A percentile compares a stretch with the other conserved stretches of the same genome.
Conservation (phyloP, 1,140 invertebrate genomes). For the Drosophila sechellia region DNA sequence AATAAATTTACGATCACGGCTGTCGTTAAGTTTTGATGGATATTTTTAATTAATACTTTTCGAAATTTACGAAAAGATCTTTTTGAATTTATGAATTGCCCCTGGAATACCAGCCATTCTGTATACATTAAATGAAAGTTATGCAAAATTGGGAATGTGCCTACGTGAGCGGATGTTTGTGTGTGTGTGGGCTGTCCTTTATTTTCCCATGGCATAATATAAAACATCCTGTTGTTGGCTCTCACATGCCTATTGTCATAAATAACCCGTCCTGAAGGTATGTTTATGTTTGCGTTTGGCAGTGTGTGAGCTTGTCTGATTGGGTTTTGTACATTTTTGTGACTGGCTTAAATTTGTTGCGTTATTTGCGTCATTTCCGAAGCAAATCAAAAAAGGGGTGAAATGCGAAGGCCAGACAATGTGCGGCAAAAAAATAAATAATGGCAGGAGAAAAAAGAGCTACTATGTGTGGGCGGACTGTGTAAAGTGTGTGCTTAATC, state of each 20-base stretch:
- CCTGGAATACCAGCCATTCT: conserved; percentile 5
- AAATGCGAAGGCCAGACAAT: conserved; percentile 60
- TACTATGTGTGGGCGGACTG: conserved; percentile 15
- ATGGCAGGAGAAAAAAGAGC: conserved; percentile 14
- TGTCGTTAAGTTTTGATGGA: too few species aligned
- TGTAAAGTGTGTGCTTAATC: conserved; percentile 66
- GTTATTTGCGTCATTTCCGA: conserved; percentile 81
- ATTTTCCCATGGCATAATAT: conserved; percentile 68
- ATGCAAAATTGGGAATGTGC: conserved; percentile 52
- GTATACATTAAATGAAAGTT: conserved; percentile 36
- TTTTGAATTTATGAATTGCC: background rate
- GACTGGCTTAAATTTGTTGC: conserved; percentile 78
- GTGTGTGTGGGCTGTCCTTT: conserved; percentile 33
- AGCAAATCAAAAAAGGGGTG: conserved; percentile 64
- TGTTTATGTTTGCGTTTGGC: conserved; percentile 36
- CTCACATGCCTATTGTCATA: conserved; percentile 59
- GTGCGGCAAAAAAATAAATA: conserved; percentile 14
- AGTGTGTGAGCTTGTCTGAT: conserved; percentile 21
- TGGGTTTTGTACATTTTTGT: conserved; percentile 43
- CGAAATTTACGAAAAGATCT: background rate
- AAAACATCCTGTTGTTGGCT: conserved; percentile 77
- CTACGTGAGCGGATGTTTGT: conserved; percentile 45
- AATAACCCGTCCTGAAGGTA: conserved; percentile 64
- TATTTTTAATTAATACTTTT: background rate
- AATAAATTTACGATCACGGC: too few species aligned